Percentiles rank a stretch among this genome's conserved stretches.
These are phyloP conservation scores for Lepus oiostolus DNA, from an alignment of 2,797 vertebrate species.

Conservation along the genomic window DNA sequence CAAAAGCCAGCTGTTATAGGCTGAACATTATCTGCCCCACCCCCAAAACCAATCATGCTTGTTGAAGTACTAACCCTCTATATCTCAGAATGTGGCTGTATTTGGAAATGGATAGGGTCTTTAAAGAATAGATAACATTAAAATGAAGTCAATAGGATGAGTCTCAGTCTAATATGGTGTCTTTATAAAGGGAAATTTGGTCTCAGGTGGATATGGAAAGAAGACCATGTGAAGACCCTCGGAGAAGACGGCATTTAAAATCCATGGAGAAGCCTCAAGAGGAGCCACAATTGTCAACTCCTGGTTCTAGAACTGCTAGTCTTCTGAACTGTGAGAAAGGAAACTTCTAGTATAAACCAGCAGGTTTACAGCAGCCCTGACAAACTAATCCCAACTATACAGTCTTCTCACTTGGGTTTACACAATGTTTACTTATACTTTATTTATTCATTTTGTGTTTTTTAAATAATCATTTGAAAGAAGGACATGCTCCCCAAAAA, in stretches of 20 bases:
- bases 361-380: neutral
- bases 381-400: neutral
- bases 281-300: neutral
- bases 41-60: neutral
- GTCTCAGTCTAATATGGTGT: neutral
- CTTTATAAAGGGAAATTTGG: neutral
- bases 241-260: neutral
- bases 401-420: neutral
- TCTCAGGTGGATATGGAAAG: neutral
- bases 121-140: neutral
- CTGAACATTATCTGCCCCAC: neutral
- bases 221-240: neutral
- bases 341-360: neutral
- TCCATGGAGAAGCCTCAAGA: neutral
- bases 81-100: neutral
- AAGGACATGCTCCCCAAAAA: neutral
- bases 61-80: neutral
- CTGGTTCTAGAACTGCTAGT: neutral
- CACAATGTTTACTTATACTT: constrained; percentile 13
- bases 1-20: neutral
- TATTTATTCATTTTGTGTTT: neutral
- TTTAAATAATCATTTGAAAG: neutral
- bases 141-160: neutral
- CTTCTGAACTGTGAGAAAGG: neutral
- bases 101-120: neutral